Evolutionary conservation across 2,888 invertebrate species (phyloP), one percentile per base, ranked within the genome.

Genomic region (Agrochola macilenta): DNA sequence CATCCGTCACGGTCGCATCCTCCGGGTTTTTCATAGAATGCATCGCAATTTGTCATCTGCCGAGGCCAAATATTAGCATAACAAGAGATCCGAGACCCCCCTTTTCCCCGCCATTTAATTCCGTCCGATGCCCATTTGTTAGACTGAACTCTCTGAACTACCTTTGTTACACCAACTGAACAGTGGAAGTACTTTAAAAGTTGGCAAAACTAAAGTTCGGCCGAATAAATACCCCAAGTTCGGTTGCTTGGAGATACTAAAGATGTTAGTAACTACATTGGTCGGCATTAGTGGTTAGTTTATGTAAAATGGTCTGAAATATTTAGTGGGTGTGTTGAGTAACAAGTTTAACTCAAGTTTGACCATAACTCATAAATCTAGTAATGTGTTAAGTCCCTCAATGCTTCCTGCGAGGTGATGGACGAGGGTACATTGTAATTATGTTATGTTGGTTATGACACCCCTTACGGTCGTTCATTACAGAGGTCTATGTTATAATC

Each of bases 11-110:
- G 79, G 79, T 58, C 54, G n/a, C 52, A 68, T 77, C 74, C 78
- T 58, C 73, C 61, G 79, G 70, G 74, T 81, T 88, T 88, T 84
- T 87, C 69, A 69, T 63, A 74, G 86, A 90, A 92, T 92, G 90
- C 92, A 92, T 87, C 89, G 88, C 90, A 91, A 93, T 93, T 93
- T 91, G 90, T 92, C 92, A 92, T 92, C 85, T 89, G 90, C 82
- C 83, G 85, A 82, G 89, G 90, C 88, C 78, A 86, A 84, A 89
- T 91, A 93, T 93, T 93, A 91, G 85, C 93, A 92, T 93, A 91
- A 93, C 92, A 93, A 92, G 90, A 90, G 91, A 90, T 75, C 86
- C 72, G 81, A 87, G 88, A 87, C 86, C 87, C 79, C 87, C 87
- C 84, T 85, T 90, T 93, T 91, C 90, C 85, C 86, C 82, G 78